A percentile compares a stretch with the other conserved stretches of the same genome.
These are phyloP conservation scores for Peromyscus maniculatus DNA, from an alignment of 2,113 vertebrate genomes.

Conservation along the genomic window DNA sequence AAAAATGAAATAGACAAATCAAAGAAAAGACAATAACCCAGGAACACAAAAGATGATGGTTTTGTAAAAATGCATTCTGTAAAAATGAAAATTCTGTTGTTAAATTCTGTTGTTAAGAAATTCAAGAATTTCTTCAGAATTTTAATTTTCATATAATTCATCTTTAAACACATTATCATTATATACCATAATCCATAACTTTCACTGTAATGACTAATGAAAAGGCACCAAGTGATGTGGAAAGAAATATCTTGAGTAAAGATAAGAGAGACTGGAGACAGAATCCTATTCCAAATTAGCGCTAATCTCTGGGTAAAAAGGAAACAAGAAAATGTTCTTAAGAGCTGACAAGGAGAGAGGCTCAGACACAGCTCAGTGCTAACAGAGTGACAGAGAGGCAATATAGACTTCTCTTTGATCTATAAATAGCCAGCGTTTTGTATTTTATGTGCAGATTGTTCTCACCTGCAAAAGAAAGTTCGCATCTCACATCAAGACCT, in stretches of 20 bases:
- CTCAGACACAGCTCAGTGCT: not conserved
- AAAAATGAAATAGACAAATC: not conserved
- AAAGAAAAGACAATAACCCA: not conserved
- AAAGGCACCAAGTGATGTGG: rapidly evolving
- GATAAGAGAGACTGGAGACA: rapidly evolving
- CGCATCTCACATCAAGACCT: constrained; percentile 72
- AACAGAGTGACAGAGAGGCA: not conserved
- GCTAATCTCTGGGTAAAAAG: not conserved
- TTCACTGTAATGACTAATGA: not conserved
- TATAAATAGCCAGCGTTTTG: constrained; percentile 26
- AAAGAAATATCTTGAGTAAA: too few species aligned
- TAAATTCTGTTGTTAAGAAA: too few species aligned
- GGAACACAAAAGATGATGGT: not conserved
- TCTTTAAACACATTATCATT: not conserved
- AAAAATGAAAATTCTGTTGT: not conserved
- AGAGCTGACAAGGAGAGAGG: constrained; percentile 23
- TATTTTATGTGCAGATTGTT: constrained; percentile 63
- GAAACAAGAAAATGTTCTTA: constrained; percentile 39
- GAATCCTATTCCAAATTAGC: not conserved
- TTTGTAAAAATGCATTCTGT: not conserved
- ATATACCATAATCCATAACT: not conserved
- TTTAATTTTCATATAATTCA: not conserved
- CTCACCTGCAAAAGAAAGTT: constrained; percentile 76
- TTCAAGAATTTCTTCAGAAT: not conserved
- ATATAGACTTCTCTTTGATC: not conserved